Evolutionary conservation across 2,888 invertebrate genomes (phyloP).

Genomic region (Silvanus unidentatus): DNA sequence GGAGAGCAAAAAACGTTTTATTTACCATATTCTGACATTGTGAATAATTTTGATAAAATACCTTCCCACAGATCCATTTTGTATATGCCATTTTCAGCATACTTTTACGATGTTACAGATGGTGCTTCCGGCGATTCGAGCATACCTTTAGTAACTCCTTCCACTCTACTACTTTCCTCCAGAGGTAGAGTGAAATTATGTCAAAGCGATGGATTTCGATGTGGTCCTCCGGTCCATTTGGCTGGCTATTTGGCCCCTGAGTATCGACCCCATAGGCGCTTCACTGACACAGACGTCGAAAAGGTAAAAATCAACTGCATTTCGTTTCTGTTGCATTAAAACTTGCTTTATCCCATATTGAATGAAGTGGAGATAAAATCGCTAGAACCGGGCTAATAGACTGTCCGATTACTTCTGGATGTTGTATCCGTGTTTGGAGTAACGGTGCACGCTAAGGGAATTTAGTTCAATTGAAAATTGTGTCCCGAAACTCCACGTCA

Average conservation of each 20-base stretch:
- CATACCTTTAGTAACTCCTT: conserved; percentile 52
- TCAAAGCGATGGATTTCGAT: conserved; percentile 31
- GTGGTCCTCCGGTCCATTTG: conserved; percentile 36
- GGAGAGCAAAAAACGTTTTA: no score
- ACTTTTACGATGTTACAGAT: conserved; percentile 34
- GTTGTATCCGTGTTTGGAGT: neutral
- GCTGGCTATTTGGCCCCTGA: conserved; percentile 52
- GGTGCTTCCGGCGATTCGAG: conserved; percentile 42
- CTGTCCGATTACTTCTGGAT: neutral
- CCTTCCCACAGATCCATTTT: no score
- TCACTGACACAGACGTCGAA: conserved; percentile 54
- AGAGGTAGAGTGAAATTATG: conserved; percentile 50
- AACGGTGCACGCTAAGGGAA: conserved; percentile 2
- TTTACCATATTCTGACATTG: no score
- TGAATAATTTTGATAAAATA: no score
- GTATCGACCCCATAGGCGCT: conserved; percentile 48
- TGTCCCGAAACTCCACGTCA: conserved; percentile 8
- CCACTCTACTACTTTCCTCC: conserved; percentile 51
- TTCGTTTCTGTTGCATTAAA: neutral
- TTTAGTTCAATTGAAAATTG: conserved; percentile 14
- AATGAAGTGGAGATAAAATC: no score
- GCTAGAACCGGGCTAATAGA: neutral
- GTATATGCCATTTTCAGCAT: conserved; percentile 2
- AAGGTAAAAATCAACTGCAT: conserved; percentile 43
- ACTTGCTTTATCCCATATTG: no score